Base-by-base conservation (phyloP, 2,888 invertebrate species). In the Dryocosmus kuriphilus region DNA sequence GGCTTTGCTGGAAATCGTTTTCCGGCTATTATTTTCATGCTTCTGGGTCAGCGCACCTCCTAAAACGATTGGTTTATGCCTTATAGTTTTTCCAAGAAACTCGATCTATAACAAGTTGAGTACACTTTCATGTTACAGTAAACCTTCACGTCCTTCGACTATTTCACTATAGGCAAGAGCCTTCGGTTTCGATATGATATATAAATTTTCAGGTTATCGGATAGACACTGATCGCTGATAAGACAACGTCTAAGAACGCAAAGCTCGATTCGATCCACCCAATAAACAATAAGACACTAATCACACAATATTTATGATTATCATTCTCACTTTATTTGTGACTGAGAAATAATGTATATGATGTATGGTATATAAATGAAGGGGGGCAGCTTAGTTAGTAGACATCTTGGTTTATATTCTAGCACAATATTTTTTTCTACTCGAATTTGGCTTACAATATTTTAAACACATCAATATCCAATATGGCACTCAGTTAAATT, bases 81-180 rank as follows among this genome's bases (percentile, higher is more conserved):
- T 7, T 51, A 11, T 8, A 71, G 30, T 51, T 71, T 67, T 67
- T 30, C 71, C 27, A 27, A 51, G 51, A 71, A 71, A 71, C 51
- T 71, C 46, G 51, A 51, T 51, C 71, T 71, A 51, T 71, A 51
- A 51, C 27, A 46, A 27, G 51, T 27, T 19, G 46, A 51, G 51
- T 71, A 51, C 32, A 71, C 51, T 71, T 71, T 51, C 46, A 71
- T 51, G 30, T 19, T 30, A 51, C 30, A 71, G 30, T 71, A 71
- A 67, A 51, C 51, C 30, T 71, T 71, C 32, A 51, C 30, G 71
- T 71, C 51, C 51, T 71, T 67, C 67, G 19, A 67, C 19, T 41
- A 46, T 67, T 67, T 46, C 46, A 46, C 41, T 46, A 63, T 63
- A 19, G 27, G 27, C 46, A 30, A 46, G 16, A 67, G 51, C 46